phyloP scores from a whole-genome alignment of 1,140 invertebrate genomes.

The Saccostrea cuccullata region DNA sequence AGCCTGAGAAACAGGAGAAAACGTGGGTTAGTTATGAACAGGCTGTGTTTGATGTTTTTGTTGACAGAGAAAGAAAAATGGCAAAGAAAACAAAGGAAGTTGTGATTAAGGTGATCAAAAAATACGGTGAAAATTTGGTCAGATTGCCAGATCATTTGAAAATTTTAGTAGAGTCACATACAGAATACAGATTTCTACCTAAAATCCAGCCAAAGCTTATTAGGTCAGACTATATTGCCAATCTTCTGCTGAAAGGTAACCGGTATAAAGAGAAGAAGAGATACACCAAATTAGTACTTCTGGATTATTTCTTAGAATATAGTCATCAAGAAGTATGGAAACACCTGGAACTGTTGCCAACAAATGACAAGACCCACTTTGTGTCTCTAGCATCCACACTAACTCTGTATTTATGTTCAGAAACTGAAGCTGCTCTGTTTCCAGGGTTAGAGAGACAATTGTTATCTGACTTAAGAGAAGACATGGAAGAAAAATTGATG shows the following conservation, averaged over 20 bases:
- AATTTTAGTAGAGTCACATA: background rate
- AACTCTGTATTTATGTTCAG: background rate
- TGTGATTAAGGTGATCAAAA: background rate
- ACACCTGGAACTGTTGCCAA: background rate
- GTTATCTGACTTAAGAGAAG: background rate
- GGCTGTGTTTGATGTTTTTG: conserved; percentile 24
- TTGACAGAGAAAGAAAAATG: background rate
- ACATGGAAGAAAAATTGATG: background rate
- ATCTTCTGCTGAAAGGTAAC: background rate
- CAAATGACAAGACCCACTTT: background rate
- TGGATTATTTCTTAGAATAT: background rate
- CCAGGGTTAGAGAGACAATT: background rate
- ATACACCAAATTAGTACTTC: background rate
- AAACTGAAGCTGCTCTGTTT: background rate
- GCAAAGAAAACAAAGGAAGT: background rate
- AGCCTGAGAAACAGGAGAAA: background rate
- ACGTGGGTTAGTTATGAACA: conserved; percentile 2
- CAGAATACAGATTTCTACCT: background rate
- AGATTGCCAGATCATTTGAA: background rate
- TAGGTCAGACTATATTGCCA: background rate
- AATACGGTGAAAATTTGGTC: background rate
- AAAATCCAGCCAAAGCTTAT: background rate
- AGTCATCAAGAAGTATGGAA: background rate
- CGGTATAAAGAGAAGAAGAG: background rate
- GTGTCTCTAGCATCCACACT: background rate